Evolutionary conservation across 2,113 vertebrate species (phyloP).

Genomic region (Podocnemis expansa): DNA sequence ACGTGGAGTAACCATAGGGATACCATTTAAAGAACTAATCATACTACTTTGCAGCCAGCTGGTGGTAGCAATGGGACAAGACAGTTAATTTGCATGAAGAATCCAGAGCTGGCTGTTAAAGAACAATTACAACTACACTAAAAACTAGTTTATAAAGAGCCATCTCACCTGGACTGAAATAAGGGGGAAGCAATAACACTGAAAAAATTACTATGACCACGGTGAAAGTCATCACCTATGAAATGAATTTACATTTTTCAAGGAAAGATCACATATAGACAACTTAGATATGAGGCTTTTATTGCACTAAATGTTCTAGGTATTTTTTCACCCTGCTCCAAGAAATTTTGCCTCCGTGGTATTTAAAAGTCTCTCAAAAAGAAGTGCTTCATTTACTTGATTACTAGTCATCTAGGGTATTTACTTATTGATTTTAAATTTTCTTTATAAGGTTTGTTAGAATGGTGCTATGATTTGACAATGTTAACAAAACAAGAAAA

Average conservation of each 20-base stretch:
- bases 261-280: background rate
- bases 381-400: background rate
- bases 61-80: conserved; percentile 20
- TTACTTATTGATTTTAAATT: background rate
- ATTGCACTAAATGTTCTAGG: background rate
- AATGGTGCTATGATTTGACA: background rate
- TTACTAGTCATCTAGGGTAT: too few relatives aligned
- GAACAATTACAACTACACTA: background rate
- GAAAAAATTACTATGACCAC: background rate
- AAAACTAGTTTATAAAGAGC: background rate
- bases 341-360: background rate
- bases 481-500: background rate
- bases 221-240: background rate
- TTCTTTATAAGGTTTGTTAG: background rate
- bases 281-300: background rate
- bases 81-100: background rate
- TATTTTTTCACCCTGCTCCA: background rate
- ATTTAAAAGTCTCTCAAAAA: background rate
- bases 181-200: background rate
- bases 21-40: background rate
- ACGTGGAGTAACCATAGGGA: background rate
- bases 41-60: conserved; percentile 28
- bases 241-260: background rate
- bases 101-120: background rate
- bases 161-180: background rate